Conservation (phyloP, 2,888 invertebrate genomes). For the Mimachlamys varia region DNA sequence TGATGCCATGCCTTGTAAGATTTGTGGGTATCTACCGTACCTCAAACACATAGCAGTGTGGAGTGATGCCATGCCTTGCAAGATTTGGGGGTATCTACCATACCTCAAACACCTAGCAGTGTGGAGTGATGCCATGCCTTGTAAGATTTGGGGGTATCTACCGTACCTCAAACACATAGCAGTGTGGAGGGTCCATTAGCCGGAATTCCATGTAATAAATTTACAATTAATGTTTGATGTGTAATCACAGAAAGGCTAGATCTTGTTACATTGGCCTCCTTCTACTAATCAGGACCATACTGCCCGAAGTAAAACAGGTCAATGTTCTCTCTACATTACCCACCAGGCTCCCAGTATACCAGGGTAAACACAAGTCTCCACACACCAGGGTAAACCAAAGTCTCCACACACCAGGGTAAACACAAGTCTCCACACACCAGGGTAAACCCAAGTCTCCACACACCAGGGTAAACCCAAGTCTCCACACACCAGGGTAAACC, state of each 20-base stretch:
- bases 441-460: not conserved
- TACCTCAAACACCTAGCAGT: not conserved
- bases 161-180: too few species aligned
- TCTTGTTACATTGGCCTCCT: constrained; percentile 5
- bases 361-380: not conserved
- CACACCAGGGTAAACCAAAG: not conserved
- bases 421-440: too few species aligned
- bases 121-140: too few species aligned
- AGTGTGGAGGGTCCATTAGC: constrained; percentile 10
- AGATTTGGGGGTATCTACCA: too few species aligned
- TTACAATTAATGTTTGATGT: constrained; percentile 15
- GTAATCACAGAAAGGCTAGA: not conserved
- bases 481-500: not conserved
- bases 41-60: too few species aligned
- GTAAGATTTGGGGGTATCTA: too few species aligned
- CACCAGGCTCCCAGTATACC: not conserved
- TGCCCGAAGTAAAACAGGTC: not conserved
- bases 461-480: not conserved
- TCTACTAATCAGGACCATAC: not conserved
- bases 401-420: not conserved
- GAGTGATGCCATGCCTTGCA: too few species aligned
- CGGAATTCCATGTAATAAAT: not conserved
- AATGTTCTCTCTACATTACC: not conserved
- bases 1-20: too few species aligned
- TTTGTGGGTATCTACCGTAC: too few species aligned